These are phyloP conservation scores for Xiphorhynchus elegans DNA, from an alignment of 2,113 vertebrate species.

Conservation along the genomic window DNA sequence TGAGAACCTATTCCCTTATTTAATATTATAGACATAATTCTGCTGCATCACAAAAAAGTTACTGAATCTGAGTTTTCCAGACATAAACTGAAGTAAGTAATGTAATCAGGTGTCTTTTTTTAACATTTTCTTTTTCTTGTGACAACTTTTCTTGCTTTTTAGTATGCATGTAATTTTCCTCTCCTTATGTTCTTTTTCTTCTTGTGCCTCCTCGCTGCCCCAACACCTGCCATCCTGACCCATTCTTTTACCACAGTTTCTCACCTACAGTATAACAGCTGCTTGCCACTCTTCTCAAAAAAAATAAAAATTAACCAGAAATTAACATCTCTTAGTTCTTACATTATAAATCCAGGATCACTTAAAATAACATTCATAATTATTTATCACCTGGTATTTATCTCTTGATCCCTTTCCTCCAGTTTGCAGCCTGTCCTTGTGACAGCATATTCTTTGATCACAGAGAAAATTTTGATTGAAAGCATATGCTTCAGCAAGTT, in stretches of 20 bases:
- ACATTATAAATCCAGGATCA: neutral
- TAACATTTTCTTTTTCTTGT: rapidly evolving
- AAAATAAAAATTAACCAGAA: neutral
- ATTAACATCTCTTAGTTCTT: neutral
- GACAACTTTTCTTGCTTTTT: neutral
- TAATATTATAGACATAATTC: neutral
- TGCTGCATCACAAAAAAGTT: neutral
- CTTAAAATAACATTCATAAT: neutral
- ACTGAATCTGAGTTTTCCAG: neutral
- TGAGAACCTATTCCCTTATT: neutral
- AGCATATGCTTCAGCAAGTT: neutral
- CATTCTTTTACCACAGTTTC: neutral
- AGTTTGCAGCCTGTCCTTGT: neutral
- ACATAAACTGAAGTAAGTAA: neutral
- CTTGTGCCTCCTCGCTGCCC: neutral
- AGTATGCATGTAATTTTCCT: neutral
- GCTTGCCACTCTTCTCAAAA: neutral
- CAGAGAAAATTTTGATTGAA: neutral
- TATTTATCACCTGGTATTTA: neutral
- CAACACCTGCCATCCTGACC: neutral
- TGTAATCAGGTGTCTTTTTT: neutral
- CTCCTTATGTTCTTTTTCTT: slow-evolving; percentile 10
- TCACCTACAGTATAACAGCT: neutral
- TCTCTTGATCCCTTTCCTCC: neutral
- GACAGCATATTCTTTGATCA: neutral